A percentile compares a stretch with the other conserved stretches of the same genome.
These are phyloP conservation scores for Chironomus tentans DNA, from an alignment of 2,888 invertebrate genomes.

Conservation along the genomic window DNA sequence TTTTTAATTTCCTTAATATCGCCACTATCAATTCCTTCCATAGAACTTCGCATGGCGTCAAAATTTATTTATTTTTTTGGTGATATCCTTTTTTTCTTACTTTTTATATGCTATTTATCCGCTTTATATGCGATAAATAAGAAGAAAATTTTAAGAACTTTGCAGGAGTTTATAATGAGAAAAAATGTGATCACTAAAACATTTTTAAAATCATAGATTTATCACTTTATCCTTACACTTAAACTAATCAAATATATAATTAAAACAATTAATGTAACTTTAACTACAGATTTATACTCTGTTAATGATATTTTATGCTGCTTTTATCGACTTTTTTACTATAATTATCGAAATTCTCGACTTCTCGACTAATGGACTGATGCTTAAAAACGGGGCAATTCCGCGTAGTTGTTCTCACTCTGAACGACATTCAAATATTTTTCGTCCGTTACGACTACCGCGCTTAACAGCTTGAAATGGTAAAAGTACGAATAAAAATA, in stretches of 20 bases:
- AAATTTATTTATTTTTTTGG: background rate
- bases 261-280: background rate
- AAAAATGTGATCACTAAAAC: conserved; percentile 18
- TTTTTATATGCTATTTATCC: background rate
- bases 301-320: background rate
- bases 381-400: too few species aligned
- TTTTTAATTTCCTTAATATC: conserved; percentile 31
- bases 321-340: background rate
- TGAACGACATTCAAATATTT: too few species aligned
- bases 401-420: too few species aligned
- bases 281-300: background rate
- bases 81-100: background rate
- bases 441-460: too few species aligned
- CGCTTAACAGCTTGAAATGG: too few species aligned
- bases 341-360: too few species aligned
- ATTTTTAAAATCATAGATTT: background rate
- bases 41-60: conserved; percentile 29
- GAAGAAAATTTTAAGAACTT: conserved; percentile 13
- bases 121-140: background rate
- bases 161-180: background rate
- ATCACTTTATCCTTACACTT: background rate
- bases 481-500: too few species aligned
- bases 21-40: conserved; percentile 30
- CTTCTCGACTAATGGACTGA: too few species aligned
- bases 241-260: background rate